A percentile compares a stretch with the other conserved stretches of the same genome.
Conservation (phyloP, 2,888 invertebrate species). For the Colostygia pectinataria region DNA sequence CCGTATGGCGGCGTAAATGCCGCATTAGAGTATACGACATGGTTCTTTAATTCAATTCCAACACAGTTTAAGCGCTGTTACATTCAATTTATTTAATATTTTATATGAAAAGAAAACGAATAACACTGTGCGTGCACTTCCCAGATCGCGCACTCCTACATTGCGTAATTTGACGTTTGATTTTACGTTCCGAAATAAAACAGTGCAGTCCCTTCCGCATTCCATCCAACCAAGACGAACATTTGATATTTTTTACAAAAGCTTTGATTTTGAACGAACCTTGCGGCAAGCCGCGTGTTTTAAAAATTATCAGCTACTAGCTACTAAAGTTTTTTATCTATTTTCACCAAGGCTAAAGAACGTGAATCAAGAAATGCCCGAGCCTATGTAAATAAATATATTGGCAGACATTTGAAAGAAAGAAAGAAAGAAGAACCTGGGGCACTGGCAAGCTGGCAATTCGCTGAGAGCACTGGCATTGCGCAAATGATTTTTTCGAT, state of each 20-base stretch:
- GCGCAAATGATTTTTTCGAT: no score
- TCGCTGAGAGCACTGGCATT: no score
- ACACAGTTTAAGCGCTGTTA: constrained; percentile 37
- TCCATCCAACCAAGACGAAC: not conserved
- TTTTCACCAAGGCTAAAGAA: no score
- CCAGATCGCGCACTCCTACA: constrained; percentile 38
- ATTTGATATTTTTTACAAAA: not conserved
- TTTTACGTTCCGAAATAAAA: constrained; percentile 47
- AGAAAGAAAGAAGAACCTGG: no score
- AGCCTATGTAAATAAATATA: no score
- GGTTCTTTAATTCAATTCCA: constrained; percentile 34
- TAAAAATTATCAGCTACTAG: no score
- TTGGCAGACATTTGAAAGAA: no score
- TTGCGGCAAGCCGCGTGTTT: no score
- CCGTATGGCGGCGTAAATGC: constrained; percentile 67
- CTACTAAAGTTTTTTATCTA: no score
- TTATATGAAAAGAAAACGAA: constrained; percentile 9
- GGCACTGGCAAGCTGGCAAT: no score
- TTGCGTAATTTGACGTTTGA: constrained; percentile 58
- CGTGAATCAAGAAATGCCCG: no score
- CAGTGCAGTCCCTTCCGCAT: not conserved
- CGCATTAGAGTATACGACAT: constrained; percentile 72
- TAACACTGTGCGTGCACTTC: constrained; percentile 41
- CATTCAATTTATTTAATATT: constrained; percentile 41
- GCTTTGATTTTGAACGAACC: no score